Evolutionary conservation across 2,797 vertebrate genomes (phyloP).

Genomic region (Tiaroga cobitis): DNA sequence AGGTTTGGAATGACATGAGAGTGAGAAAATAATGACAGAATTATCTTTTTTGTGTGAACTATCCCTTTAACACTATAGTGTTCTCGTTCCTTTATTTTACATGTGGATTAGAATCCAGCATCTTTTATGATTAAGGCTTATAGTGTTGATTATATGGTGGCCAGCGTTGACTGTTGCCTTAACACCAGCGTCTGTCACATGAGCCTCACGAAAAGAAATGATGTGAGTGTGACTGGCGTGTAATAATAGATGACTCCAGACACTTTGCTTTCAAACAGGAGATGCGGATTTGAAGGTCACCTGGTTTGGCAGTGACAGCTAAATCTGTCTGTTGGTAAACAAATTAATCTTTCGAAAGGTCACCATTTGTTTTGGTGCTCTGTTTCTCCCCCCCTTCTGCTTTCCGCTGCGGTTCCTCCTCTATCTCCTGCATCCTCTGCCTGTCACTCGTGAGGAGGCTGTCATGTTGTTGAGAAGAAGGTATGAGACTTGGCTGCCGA

Average conservation of each 20-base stretch:
- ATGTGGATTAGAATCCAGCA: conserved; percentile 57
- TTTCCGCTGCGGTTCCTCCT: conserved; percentile 65
- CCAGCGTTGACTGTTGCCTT: conserved; percentile 71
- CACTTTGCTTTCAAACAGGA: conserved; percentile 81
- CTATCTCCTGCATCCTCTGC: conserved; percentile 74
- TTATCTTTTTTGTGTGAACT: neutral
- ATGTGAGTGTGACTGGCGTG: conserved; percentile 75
- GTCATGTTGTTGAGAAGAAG: conserved; percentile 84
- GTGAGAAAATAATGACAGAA: neutral
- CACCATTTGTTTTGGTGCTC: conserved; percentile 89
- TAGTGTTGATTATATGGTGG: conserved; percentile 71
- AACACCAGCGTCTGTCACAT: conserved; percentile 75
- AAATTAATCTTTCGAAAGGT: conserved; percentile 98
- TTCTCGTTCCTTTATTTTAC: conserved; percentile 20
- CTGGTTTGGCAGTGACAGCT: conserved; percentile 86
- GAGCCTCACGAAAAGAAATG: conserved; percentile 80
- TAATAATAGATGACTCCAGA: conserved; percentile 87
- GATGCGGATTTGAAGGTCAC: conserved; percentile 89
- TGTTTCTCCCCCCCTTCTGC: conserved; percentile 20
- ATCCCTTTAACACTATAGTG: neutral
- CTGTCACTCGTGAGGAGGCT: conserved; percentile 86
- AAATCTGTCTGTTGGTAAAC: conserved; percentile 87
- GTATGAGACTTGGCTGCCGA: conserved; percentile 78
- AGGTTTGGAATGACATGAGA: neutral
- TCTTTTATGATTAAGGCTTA: conserved; percentile 68